Evolutionary conservation across 2,113 vertebrate genomes (phyloP).

Genomic region (Sterrhoptilus dennistouni): DNA sequence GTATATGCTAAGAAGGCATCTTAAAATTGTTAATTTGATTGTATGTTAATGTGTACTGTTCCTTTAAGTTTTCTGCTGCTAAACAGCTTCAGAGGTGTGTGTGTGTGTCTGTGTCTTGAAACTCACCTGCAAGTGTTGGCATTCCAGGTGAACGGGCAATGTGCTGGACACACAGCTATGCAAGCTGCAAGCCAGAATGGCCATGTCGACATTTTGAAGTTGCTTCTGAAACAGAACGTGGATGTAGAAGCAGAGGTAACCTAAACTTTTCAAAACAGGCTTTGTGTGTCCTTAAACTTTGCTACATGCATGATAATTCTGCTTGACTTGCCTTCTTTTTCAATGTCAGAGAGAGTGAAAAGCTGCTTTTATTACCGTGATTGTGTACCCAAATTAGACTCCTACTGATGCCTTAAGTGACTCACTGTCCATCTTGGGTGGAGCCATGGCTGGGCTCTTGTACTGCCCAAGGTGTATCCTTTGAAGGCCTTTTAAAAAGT

Average conservation of each 20-base stretch:
- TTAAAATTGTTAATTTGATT: not conserved
- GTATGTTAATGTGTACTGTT: not conserved
- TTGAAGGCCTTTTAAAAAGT: not conserved
- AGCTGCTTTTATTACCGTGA: not conserved
- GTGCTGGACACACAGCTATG: slow-evolving; percentile 98
- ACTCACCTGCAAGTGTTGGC: not conserved
- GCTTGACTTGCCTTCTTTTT: not conserved
- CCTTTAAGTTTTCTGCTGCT: not conserved
- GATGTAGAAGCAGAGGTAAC: slow-evolving; percentile 97
- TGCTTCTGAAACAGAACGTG: slow-evolving; percentile 96
- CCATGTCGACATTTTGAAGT: slow-evolving; percentile 95
- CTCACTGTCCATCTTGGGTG: not conserved
- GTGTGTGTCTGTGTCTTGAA: not conserved
- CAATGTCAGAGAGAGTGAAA: not conserved
- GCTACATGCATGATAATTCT: not conserved
- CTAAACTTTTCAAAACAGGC: not conserved
- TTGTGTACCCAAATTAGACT: not conserved
- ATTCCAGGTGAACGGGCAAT: slow-evolving; percentile 94
- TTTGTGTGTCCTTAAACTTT: not conserved
- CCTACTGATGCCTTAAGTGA: not conserved
- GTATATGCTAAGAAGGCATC: not conserved
- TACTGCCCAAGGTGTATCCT: not conserved
- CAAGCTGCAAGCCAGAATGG: slow-evolving; percentile 99
- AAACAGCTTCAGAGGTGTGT: rapidly evolving
- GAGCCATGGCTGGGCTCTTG: not conserved